Evolutionary conservation across 2,113 vertebrate species (phyloP).

Genomic region (Pseudopipra pipra): DNA sequence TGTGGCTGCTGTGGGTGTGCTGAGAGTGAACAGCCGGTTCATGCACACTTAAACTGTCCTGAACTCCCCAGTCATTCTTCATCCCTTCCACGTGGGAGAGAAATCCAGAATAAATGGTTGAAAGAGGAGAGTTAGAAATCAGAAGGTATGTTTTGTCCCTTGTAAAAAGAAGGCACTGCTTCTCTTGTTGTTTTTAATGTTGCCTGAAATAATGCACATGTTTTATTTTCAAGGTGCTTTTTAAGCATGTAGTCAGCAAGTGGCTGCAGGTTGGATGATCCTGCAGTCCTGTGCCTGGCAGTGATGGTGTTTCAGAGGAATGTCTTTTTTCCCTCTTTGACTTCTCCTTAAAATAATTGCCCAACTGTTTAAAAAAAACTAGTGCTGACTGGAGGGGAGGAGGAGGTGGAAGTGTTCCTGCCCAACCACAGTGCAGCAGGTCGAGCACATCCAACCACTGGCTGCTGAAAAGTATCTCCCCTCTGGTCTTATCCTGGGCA

Average conservation of each 20-base stretch:
- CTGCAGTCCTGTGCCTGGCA: background rate
- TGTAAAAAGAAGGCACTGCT: background rate
- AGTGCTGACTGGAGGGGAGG: background rate
- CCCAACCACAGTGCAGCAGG: background rate
- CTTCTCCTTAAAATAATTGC: background rate
- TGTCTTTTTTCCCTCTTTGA: background rate
- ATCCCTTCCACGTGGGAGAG: slow-evolving; percentile 44
- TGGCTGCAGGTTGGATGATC: background rate
- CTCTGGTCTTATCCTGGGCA: background rate
- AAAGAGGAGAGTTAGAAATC: background rate
- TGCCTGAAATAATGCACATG: background rate
- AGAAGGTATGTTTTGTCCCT: background rate
- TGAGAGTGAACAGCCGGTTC: slow-evolving; percentile 42
- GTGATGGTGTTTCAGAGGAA: slow-evolving; percentile 2
- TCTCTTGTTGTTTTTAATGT: background rate
- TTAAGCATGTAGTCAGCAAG: background rate
- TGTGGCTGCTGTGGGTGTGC: background rate
- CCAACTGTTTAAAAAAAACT: background rate
- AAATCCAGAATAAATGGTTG: background rate
- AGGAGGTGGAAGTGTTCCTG: background rate
- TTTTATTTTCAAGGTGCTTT: background rate
- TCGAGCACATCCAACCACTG: background rate
- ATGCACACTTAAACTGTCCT: slow-evolving; percentile 55
- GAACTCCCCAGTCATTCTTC: slow-evolving; percentile 14
- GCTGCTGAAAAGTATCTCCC: background rate